Evolutionary conservation across 2,113 vertebrate genomes (phyloP).

Genomic region (Hippocampus guttulatus): DNA sequence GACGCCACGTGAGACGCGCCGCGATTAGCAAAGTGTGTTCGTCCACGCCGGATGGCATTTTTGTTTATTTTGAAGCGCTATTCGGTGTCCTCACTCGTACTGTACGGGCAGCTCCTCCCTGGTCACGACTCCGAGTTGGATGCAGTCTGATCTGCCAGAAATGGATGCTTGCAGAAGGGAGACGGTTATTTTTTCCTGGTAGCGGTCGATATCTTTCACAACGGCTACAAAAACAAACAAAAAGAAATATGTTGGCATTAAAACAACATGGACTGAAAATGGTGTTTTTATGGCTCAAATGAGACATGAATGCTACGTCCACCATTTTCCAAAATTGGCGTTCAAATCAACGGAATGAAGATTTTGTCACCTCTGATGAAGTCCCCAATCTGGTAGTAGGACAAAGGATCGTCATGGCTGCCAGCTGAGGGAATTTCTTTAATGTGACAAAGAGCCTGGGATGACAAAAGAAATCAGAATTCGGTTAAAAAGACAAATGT

Average conservation of each 20-base stretch:
- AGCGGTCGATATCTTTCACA: conserved; percentile 93
- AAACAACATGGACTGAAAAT: neutral
- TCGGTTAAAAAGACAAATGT: no score
- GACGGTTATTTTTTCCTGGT: conserved; percentile 88
- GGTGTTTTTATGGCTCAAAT: neutral
- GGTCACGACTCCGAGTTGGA: conserved; percentile 86
- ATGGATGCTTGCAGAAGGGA: conserved; percentile 83
- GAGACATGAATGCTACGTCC: neutral
- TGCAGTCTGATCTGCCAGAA: conserved; percentile 70
- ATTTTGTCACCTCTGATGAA: conserved; percentile 81
- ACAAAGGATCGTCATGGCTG: conserved; percentile 93
- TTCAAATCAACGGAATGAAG: neutral
- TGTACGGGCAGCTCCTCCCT: conserved; percentile 88
- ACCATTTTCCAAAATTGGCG: neutral
- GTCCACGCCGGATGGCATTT: neutral
- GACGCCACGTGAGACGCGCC: neutral
- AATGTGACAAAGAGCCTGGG: conserved; percentile 88
- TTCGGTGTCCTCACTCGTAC: conserved; percentile 76
- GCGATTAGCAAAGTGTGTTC: neutral
- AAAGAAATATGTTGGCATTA: neutral
- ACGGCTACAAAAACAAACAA: conserved; percentile 69
- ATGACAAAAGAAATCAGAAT: neutral
- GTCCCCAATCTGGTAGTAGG: conserved; percentile 92
- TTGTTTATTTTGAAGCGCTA: neutral
- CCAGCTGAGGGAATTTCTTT: conserved; percentile 91